phyloP scores from a whole-genome alignment of 2,888 invertebrate genomes.

The Gnatocerus cornutus region DNA sequence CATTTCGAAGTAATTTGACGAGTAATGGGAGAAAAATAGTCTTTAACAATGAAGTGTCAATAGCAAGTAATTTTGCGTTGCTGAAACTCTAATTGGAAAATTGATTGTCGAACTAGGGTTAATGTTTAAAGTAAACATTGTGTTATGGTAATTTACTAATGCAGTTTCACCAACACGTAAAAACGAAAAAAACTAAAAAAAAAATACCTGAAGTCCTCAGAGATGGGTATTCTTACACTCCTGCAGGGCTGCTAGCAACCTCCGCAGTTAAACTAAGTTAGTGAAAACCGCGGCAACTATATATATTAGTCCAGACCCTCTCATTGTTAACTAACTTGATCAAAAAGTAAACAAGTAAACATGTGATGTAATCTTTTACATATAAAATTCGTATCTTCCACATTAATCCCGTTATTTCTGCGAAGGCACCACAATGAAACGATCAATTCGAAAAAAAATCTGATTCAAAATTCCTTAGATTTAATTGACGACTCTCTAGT shows the following conservation, averaged over 20 bases:
- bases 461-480: neutral
- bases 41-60: conserved; percentile 17
- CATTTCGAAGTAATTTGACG: conserved; percentile 13
- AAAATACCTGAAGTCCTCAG: conserved; percentile 63
- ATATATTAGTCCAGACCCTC: conserved; percentile 65
- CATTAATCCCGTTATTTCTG: neutral
- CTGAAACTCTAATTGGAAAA: conserved; percentile 50
- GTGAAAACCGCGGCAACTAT: conserved; percentile 63
- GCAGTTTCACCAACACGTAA: conserved; percentile 20
- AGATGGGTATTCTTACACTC: conserved; percentile 57
- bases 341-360: conserved; percentile 63
- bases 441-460: neutral
- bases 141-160: conserved; percentile 14
- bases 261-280: conserved; percentile 65
- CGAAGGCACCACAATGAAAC: conserved; percentile 3
- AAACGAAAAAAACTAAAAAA: conserved; percentile 25
- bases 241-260: conserved; percentile 66
- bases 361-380: conserved; percentile 54
- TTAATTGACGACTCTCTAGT: conserved; percentile 15
- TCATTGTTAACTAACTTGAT: conserved; percentile 63
- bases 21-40: conserved; percentile 4
- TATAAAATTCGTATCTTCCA: conserved; percentile 28
- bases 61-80: conserved; percentile 23
- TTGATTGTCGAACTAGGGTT: conserved; percentile 52
- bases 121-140: conserved; percentile 37